Evolutionary conservation across 2,113 vertebrate species (phyloP), one percentile per base, ranked within the genome.

Genomic region (Dinomys branickii): DNA sequence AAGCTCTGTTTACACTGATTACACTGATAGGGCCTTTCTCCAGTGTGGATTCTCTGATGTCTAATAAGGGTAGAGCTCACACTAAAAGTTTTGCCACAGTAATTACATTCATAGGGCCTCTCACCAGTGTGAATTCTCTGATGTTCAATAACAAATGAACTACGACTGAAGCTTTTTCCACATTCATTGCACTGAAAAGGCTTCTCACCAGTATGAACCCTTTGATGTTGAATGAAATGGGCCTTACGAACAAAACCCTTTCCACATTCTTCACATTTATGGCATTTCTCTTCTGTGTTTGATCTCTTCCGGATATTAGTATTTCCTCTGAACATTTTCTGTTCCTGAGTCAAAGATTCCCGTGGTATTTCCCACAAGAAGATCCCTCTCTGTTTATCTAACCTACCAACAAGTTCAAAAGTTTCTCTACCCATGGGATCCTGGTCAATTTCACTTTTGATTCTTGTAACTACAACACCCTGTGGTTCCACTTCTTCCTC

Each of bases 351-450:
- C 94, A 98, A 92, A 95, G 97, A 96, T 54, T 98, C 97, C 61
- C 94, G 96, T 94, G 97, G 97, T 97, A 98, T 97, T 97, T 98
- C 97, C 97, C 97, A 98, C 85, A 98, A 96, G 78, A 98, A 98
- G 82, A 98, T 98, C 24, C 97, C 97, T 96, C 97, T 98, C 69
- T 98, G 97, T 96, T 97, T 98, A 97, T 98, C 97, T 97, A 98
- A 97, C 44, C 96, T 96, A 84, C 97, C 97, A 96, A 98, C 97
- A 94, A 98, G 97, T 97, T 98, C 97, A 98, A 98, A 97, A n/a
- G 96, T 97, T 94, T 97, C 97, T 85, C 85, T 94, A 75, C 78
- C 41, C 75, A 96, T 96, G 35, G 97, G 90, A 91, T 96, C 96
- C 73, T 97, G 92, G 28, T 98, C 97, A 95, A 97, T 97, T 97